Evolutionary conservation across 1,140 invertebrate genomes (phyloP).

Genomic region (Brachionus rotundiformis): DNA sequence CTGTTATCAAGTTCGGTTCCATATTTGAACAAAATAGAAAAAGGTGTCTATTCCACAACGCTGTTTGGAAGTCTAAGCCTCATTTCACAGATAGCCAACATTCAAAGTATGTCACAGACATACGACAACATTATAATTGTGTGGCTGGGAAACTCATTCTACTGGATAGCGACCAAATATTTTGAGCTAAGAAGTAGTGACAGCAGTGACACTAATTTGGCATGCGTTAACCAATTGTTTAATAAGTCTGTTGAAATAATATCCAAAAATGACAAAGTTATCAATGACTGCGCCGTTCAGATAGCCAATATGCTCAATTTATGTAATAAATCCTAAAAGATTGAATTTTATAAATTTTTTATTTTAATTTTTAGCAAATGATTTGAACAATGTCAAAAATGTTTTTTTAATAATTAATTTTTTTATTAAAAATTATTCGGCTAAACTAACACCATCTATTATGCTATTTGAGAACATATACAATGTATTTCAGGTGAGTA

Average conservation of each 20-base stretch:
- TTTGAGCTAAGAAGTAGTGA: neutral
- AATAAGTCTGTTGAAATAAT: neutral
- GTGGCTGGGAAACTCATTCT: neutral
- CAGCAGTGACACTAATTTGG: neutral
- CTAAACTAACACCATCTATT: neutral
- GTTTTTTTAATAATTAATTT: conserved; percentile 24
- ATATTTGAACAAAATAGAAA: conserved; percentile 14
- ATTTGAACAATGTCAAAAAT: neutral
- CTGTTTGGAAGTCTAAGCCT: neutral
- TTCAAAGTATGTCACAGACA: neutral
- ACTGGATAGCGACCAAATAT: neutral
- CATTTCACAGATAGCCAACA: neutral
- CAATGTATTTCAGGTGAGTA: neutral
- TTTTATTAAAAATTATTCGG: conserved; percentile 28
- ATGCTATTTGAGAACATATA: neutral
- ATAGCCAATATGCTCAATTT: conserved; percentile 24
- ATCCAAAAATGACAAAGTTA: neutral
- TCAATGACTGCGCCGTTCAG: neutral
- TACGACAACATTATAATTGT: neutral
- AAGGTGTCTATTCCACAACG: neutral
- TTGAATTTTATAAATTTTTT: neutral
- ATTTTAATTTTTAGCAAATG: neutral
- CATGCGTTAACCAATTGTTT: neutral
- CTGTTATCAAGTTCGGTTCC: conserved; percentile 25
- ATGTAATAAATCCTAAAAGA: neutral